These are phyloP conservation scores for Antheraea yamamai DNA, from an alignment of 2,888 invertebrate genomes.

Conservation along the genomic window DNA sequence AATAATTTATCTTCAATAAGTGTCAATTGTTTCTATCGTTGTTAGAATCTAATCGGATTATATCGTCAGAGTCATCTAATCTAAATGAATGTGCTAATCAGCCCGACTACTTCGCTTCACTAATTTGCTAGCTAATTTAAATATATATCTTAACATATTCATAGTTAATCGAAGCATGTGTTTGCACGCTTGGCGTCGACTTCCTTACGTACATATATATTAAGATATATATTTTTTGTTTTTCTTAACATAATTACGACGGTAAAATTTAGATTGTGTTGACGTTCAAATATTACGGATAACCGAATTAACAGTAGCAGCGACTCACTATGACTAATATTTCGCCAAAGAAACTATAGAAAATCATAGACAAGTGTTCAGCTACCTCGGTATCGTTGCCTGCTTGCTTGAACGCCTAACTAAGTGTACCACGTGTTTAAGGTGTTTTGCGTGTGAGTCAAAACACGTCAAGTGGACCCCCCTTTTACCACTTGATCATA, in stretches of 20 bases:
- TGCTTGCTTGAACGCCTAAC: background rate
- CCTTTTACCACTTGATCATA: no score
- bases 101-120: background rate
- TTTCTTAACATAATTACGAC: no score
- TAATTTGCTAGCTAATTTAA: background rate
- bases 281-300: no score
- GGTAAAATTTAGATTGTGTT: no score
- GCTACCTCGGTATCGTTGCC: background rate
- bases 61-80: slow-evolving; percentile 1
- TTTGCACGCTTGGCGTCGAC: background rate
- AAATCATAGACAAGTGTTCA: background rate
- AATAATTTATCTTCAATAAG: background rate
- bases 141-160: background rate
- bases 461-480: no score
- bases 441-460: no score
- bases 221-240: background rate
- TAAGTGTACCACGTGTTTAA: no score
- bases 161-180: background rate
- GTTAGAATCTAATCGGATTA: slow-evolving; percentile 13
- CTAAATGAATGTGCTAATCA: background rate
- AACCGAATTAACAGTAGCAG: background rate
- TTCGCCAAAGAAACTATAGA: background rate
- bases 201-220: background rate
- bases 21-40: background rate
- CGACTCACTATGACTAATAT: background rate